These are phyloP conservation scores for Cryptophagus acutangulus DNA, from an alignment of 2,888 invertebrate genomes.

Conservation along the genomic window DNA sequence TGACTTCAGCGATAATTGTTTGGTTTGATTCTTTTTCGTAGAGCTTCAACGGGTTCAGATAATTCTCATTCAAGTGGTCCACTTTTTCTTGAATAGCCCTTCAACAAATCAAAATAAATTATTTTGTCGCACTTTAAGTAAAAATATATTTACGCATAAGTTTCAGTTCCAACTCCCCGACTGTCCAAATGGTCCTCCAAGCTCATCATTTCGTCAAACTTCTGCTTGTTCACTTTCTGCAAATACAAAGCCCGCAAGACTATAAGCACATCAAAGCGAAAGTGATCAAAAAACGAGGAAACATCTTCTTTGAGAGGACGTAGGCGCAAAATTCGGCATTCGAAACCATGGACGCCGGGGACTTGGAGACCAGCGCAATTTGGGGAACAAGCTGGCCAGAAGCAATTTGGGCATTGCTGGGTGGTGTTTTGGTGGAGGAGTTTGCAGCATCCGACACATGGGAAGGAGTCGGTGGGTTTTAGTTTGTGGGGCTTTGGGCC, in stretches of 20 bases:
- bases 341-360: conserved; percentile 55
- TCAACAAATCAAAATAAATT: conserved; percentile 32
- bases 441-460: conserved; percentile 73
- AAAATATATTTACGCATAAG: conserved; percentile 54
- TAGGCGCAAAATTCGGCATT: conserved; percentile 61
- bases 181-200: conserved; percentile 61
- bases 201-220: conserved; percentile 52
- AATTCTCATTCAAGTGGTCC: conserved; percentile 56
- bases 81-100: conserved; percentile 61
- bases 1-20: conserved; percentile 48
- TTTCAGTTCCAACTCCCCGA: conserved; percentile 60
- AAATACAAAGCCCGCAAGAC: conserved; percentile 62
- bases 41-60: conserved; percentile 48
- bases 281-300: conserved; percentile 51
- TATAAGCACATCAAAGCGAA: conserved; percentile 63
- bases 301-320: conserved; percentile 44
- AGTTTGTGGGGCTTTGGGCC: conserved; percentile 67
- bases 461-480: conserved; percentile 52
- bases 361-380: conserved; percentile 57
- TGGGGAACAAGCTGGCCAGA: conserved; percentile 68
- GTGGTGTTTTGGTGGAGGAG: conserved; percentile 19
- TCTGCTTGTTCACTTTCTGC: conserved; percentile 52
- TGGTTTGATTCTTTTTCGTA: conserved; percentile 46
- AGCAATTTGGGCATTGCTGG: conserved; percentile 58
- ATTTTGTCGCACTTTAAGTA: neutral